These are phyloP conservation scores for Aricia agestis DNA, from an alignment of 1,140 invertebrate genomes.

Conservation along the genomic window DNA sequence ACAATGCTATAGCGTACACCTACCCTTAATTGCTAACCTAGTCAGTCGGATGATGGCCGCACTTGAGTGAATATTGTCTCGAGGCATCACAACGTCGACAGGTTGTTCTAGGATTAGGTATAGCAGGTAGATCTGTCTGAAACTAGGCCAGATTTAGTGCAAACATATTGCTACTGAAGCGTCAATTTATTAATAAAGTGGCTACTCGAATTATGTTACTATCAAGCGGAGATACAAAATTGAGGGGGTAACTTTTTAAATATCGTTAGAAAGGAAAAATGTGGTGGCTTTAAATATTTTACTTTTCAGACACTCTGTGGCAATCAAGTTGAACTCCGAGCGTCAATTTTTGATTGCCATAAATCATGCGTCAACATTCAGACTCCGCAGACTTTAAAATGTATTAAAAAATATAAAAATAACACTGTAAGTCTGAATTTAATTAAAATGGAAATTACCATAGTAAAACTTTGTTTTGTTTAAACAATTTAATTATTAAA, in stretches of 20 bases:
- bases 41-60: neutral
- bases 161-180: neutral
- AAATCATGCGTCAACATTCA: neutral
- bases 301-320: neutral
- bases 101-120: neutral
- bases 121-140: neutral
- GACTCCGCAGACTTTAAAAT: too few relatives aligned
- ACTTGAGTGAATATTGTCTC: conserved; percentile 3
- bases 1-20: neutral
- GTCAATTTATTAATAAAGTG: neutral
- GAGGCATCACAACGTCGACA: neutral
- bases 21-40: conserved; percentile 3
- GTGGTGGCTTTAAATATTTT: neutral
- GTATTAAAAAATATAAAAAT: neutral
- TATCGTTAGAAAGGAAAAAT: too few relatives aligned
- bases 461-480: too few relatives aligned
- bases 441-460: neutral
- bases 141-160: neutral
- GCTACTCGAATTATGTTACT: too few relatives aligned
- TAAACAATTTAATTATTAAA: too few relatives aligned
- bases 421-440: neutral
- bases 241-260: too few relatives aligned
- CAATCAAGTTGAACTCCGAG: neutral
- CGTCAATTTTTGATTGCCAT: neutral
- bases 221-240: too few relatives aligned